Evolutionary conservation across 2,888 invertebrate genomes (phyloP).

Genomic region (Aquatica leii): DNA sequence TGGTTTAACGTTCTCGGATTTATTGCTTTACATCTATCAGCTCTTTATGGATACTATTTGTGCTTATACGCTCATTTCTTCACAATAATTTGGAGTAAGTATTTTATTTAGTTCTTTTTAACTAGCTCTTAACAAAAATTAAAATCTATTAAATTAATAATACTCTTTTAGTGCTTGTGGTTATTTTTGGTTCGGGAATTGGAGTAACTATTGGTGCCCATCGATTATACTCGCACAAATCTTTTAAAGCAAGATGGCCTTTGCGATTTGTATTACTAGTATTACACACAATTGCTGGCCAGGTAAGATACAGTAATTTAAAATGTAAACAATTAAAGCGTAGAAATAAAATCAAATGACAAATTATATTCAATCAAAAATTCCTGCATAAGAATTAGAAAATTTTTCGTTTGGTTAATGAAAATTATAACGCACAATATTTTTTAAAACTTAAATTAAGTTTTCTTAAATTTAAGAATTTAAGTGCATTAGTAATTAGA

Average conservation of each 20-base stretch:
- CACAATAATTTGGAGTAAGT: conserved; percentile 60
- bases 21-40: conserved; percentile 64
- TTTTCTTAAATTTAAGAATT: too few relatives aligned
- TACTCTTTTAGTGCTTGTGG: conserved; percentile 48
- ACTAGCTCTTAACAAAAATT: too few relatives aligned
- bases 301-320: conserved; percentile 69
- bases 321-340: neutral
- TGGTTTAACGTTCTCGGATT: conserved; percentile 72
- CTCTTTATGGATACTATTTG: conserved; percentile 61
- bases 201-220: conserved; percentile 86
- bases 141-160: too few relatives aligned
- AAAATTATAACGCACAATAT: neutral
- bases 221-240: conserved; percentile 78
- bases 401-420: neutral
- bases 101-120: neutral
- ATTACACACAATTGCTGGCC: conserved; percentile 77
- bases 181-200: conserved; percentile 57
- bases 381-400: neutral
- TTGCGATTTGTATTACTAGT: conserved; percentile 70
- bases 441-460: too few relatives aligned
- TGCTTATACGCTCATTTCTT: conserved; percentile 46
- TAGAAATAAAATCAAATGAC: neutral
- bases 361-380: neutral
- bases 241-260: conserved; percentile 76
- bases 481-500: neutral